Evolutionary conservation across 1,140 invertebrate species (phyloP).

Genomic region (Eumaeus atala): DNA sequence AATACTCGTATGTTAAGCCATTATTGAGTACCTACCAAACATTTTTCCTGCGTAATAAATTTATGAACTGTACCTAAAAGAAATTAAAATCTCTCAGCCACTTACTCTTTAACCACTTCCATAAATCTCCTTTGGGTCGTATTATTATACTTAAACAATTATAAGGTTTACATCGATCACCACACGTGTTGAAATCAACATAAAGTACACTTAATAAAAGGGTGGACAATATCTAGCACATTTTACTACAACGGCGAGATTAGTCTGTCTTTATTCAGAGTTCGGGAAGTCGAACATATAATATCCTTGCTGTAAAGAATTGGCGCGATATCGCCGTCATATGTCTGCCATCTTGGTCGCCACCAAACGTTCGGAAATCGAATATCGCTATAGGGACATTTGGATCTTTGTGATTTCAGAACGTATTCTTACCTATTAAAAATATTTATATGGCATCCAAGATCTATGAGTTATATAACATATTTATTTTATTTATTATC

Average conservation of each 20-base stretch:
- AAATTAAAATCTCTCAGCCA: too few species aligned
- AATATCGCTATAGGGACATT: slow-evolving; percentile 47
- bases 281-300: slow-evolving; percentile 52
- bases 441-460: slow-evolving; percentile 2
- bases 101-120: too few species aligned
- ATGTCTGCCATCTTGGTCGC: slow-evolving; percentile 60
- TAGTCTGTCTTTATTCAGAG: slow-evolving; percentile 14
- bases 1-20: too few species aligned
- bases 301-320: slow-evolving; percentile 58
- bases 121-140: too few species aligned
- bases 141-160: too few species aligned
- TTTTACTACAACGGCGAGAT: background rate
- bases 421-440: slow-evolving; percentile 4
- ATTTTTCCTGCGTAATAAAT: too few species aligned
- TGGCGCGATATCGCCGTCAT: slow-evolving; percentile 57
- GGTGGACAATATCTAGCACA: background rate
- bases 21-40: too few species aligned
- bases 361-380: slow-evolving; percentile 59
- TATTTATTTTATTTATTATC: too few species aligned
- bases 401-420: slow-evolving; percentile 29
- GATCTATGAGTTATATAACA: too few species aligned
- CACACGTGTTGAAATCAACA: too few species aligned
- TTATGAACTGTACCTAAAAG: too few species aligned
- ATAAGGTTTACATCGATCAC: too few species aligned
- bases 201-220: background rate